Conservation (phyloP, 2,888 invertebrate species). For the Pristionchus fissidentatus region DNA sequence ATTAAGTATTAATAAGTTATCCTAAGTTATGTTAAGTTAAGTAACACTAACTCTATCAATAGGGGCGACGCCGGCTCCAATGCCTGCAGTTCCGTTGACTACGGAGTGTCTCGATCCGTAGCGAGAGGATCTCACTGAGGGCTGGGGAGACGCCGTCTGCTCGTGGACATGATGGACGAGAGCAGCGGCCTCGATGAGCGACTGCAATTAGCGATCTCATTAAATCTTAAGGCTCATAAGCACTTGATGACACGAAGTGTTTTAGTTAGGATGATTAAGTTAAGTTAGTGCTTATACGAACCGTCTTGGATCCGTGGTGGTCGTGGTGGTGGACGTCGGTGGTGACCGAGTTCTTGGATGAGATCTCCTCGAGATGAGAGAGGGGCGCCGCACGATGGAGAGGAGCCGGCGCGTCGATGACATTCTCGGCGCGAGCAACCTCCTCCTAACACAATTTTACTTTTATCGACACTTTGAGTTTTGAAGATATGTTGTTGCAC, state of each 20-base stretch:
- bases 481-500: neutral
- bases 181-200: neutral
- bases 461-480: too few relatives aligned
- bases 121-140: slow-evolving; percentile 3
- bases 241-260: too few relatives aligned
- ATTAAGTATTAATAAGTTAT: too few relatives aligned
- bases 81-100: neutral
- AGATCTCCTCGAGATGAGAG: slow-evolving; percentile 26
- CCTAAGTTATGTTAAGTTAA: neutral
- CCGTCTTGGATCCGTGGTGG: neutral
- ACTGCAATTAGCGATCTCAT: neutral
- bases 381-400: slow-evolving; percentile 24
- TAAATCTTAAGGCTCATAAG: too few relatives aligned
- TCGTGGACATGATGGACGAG: neutral
- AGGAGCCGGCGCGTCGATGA: slow-evolving; percentile 3
- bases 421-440: neutral
- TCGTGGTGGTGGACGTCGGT: neutral
- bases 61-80: neutral
- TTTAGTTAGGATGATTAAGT: neutral
- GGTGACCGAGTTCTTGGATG: slow-evolving; percentile 5
- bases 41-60: neutral
- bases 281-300: neutral
- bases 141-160: neutral
- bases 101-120: slow-evolving; percentile 34
- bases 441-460: slow-evolving; percentile 42